These are phyloP conservation scores for Sebastes trivittatus DNA, from an alignment of 2,797 vertebrate species.

Conservation along the genomic window DNA sequence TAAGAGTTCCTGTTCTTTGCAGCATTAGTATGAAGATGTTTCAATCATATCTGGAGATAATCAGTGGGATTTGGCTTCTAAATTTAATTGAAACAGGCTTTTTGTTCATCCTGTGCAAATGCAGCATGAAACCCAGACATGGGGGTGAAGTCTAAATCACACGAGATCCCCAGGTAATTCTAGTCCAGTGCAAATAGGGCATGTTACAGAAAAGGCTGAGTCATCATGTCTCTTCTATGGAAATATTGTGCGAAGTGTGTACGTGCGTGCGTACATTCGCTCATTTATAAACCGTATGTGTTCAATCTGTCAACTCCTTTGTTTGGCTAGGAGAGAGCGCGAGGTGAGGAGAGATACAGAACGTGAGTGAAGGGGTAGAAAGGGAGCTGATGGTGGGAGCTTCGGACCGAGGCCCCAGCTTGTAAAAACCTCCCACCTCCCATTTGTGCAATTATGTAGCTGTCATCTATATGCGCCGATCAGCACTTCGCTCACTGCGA, in stretches of 20 bases:
- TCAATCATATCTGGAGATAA: constrained; percentile 6
- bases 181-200: constrained; percentile 47
- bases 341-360: constrained; percentile 34
- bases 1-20: neutral
- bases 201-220: constrained; percentile 59
- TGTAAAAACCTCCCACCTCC: constrained; percentile 52
- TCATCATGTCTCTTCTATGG: constrained; percentile 55
- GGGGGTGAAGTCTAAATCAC: constrained; percentile 34
- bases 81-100: constrained; percentile 20
- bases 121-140: constrained; percentile 28
- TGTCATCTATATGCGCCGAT: constrained; percentile 50
- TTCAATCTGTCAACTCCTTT: constrained; percentile 63
- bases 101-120: constrained; percentile 21
- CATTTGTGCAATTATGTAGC: constrained; percentile 59
- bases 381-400: constrained; percentile 39
- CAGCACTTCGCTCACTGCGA: constrained; percentile 26
- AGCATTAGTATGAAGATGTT: neutral
- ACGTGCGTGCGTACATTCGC: constrained; percentile 17
- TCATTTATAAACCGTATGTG: constrained; percentile 49
- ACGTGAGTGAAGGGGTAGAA: constrained; percentile 28
- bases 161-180: constrained; percentile 41
- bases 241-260: constrained; percentile 46
- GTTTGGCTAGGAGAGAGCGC: constrained; percentile 27
- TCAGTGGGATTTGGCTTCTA: neutral
- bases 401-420: constrained; percentile 37